Conservation (phyloP, 2,113 vertebrate genomes). For the Alethe castanea region DNA sequence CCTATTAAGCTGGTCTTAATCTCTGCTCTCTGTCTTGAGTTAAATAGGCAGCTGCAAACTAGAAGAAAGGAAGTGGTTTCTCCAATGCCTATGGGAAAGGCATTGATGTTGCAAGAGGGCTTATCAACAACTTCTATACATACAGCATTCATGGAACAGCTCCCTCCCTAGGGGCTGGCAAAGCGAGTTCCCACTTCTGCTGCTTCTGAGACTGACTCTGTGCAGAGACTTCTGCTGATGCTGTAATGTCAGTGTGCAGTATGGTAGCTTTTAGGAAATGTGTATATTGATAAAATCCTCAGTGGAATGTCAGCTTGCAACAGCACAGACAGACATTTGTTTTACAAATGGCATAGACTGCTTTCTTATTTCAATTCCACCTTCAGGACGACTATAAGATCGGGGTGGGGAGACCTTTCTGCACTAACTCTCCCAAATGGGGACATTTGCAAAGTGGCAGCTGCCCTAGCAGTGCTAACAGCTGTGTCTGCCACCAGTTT, state of each 20-base stretch:
- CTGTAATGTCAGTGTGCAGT: background rate
- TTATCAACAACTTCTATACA: slow-evolving; percentile 62
- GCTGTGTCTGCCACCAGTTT: background rate
- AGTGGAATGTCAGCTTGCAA: background rate
- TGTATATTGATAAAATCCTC: background rate
- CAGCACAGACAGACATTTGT: background rate
- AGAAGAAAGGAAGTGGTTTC: slow-evolving; percentile 67
- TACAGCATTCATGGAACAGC: slow-evolving; percentile 36
- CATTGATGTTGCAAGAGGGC: slow-evolving; percentile 63
- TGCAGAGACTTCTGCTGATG: background rate
- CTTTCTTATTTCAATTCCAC: background rate
- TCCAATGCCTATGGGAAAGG: slow-evolving; percentile 56
- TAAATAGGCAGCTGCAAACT: slow-evolving; percentile 66
- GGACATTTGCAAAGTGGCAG: background rate
- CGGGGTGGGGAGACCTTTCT: background rate
- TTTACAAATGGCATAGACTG: background rate
- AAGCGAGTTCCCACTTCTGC: slow-evolving; percentile 38
- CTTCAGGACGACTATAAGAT: background rate
- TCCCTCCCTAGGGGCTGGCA: background rate
- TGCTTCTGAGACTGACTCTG: slow-evolving; percentile 6
- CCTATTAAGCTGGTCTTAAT: slow-evolving; percentile 62
- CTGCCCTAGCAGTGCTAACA: background rate
- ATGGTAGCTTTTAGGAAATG: background rate
- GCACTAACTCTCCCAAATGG: background rate
- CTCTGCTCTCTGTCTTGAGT: slow-evolving; percentile 51